Conservation (phyloP, 2,797 vertebrate species). For the Aulostomus chinensis region DNA sequence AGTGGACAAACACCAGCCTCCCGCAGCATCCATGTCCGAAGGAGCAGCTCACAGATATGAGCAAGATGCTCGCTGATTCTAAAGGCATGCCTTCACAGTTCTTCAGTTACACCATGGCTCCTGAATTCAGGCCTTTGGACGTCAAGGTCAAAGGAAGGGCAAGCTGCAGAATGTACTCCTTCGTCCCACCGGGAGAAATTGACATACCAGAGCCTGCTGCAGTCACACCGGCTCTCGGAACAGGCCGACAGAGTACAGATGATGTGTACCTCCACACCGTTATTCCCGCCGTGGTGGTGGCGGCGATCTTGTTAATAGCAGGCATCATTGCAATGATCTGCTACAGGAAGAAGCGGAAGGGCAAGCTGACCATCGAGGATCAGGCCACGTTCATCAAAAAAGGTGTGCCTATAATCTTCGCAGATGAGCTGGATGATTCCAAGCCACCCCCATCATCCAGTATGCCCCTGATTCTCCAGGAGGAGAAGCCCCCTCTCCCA, state of each 20-base stretch:
- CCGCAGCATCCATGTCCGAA: constrained; percentile 89
- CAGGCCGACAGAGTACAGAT: constrained; percentile 90
- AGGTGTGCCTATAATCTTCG: constrained; percentile 97
- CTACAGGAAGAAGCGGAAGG: constrained; percentile 97
- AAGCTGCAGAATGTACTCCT: constrained; percentile 86
- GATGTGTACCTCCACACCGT: constrained; percentile 97
- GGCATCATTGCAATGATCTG: constrained; percentile 98
- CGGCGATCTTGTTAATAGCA: constrained; percentile 91
- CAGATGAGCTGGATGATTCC: constrained; percentile 95
- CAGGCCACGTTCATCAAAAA: constrained; percentile 99
- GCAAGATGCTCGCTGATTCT: constrained; percentile 81
- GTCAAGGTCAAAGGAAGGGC: constrained; percentile 84
- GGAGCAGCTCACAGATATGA: constrained; percentile 87
- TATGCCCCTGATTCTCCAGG: constrained; percentile 96
- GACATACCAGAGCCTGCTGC: constrained; percentile 67
- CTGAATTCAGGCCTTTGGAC: constrained; percentile 87
- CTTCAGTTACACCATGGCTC: constrained; percentile 84
- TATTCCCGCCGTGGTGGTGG: constrained; percentile 95
- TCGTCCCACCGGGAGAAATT: constrained; percentile 80
- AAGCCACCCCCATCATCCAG: constrained; percentile 96
- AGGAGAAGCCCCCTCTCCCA: constrained; percentile 95
- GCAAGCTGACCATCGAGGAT: constrained; percentile 97
- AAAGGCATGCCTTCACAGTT: constrained; percentile 76
- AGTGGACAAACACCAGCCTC: constrained; percentile 96
- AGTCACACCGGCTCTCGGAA: constrained; percentile 80